These are phyloP conservation scores for Pogoniulus pusillus DNA, from an alignment of 2,797 vertebrate genomes.

Conservation along the genomic window DNA sequence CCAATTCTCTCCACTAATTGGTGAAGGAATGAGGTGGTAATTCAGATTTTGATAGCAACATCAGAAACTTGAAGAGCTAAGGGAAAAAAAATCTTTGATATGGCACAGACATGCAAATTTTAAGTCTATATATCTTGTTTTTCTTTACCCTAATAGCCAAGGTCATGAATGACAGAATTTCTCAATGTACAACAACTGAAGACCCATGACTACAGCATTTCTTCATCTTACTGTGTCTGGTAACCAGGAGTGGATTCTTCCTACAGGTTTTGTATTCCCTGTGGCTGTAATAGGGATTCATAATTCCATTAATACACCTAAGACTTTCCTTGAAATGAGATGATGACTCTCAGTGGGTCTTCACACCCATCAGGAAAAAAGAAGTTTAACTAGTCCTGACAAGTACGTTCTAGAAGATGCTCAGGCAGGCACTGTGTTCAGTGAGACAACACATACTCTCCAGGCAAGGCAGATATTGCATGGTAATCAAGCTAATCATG, in stretches of 20 bases:
- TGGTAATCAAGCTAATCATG: constrained; percentile 9
- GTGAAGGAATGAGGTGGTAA: background rate
- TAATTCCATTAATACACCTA: background rate
- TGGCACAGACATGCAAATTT: background rate
- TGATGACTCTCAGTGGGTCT: background rate
- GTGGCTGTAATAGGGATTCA: background rate
- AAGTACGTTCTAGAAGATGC: background rate
- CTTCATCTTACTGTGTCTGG: background rate
- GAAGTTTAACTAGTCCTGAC: background rate
- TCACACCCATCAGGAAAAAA: constrained; percentile 28
- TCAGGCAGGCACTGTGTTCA: background rate
- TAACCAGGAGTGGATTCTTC: background rate
- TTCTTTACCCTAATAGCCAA: background rate
- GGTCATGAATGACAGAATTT: background rate
- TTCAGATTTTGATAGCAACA: background rate
- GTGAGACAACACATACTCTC: constrained; percentile 1
- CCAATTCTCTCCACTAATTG: background rate
- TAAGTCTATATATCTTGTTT: background rate
- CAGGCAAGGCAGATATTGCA: background rate
- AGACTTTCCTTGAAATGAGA: constrained; percentile 16
- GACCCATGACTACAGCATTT: background rate
- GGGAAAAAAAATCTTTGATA: background rate
- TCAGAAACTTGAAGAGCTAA: background rate
- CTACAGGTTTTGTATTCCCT: background rate
- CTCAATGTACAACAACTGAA: background rate